Percentiles rank a stretch among this genome's conserved stretches.
phyloP scores from a whole-genome alignment of 2,888 invertebrate genomes.

The Endotricha flammealis region DNA sequence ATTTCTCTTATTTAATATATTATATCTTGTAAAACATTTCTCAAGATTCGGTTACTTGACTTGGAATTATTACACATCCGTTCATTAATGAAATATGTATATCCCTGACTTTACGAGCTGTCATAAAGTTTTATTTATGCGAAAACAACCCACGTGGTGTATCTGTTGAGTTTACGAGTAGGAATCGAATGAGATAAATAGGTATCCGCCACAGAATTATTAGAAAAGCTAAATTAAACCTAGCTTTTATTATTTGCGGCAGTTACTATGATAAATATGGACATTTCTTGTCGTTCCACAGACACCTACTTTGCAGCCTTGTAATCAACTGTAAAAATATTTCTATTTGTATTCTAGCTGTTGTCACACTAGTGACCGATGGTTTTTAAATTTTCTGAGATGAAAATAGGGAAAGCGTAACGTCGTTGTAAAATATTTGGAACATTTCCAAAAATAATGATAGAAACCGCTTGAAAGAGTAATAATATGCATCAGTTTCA shows the following conservation, averaged over 20 bases:
- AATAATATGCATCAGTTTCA: conserved; percentile 47
- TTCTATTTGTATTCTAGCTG: conserved; percentile 71
- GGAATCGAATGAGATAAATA: conserved; percentile 9
- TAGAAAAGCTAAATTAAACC: not conserved
- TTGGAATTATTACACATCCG: conserved; percentile 26
- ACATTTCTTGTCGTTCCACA: conserved; percentile 14
- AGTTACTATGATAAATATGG: conserved; percentile 11
- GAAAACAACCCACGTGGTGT: conserved; percentile 22
- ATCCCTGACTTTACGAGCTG: conserved; percentile 30
- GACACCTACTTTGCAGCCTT: conserved; percentile 30
- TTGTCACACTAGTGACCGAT: conserved; percentile 75
- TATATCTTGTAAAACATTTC: too few relatives aligned
- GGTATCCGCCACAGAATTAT: not conserved
- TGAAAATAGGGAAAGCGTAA: conserved; percentile 77
- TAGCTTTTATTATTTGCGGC: conserved; percentile 4
- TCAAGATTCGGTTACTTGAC: too few relatives aligned
- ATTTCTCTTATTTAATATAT: too few relatives aligned
- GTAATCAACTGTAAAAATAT: conserved; percentile 73
- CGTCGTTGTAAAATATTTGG: conserved; percentile 70
- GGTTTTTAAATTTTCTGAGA: conserved; percentile 75
- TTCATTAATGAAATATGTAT: conserved; percentile 24
- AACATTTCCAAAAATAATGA: conserved; percentile 65
- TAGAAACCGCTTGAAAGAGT: conserved; percentile 58
- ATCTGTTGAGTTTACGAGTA: conserved; percentile 15
- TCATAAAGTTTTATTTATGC: conserved; percentile 35